These are phyloP conservation scores for Synodontis membranacea DNA, from an alignment of 2,113 vertebrate species.

Conservation along the genomic window DNA sequence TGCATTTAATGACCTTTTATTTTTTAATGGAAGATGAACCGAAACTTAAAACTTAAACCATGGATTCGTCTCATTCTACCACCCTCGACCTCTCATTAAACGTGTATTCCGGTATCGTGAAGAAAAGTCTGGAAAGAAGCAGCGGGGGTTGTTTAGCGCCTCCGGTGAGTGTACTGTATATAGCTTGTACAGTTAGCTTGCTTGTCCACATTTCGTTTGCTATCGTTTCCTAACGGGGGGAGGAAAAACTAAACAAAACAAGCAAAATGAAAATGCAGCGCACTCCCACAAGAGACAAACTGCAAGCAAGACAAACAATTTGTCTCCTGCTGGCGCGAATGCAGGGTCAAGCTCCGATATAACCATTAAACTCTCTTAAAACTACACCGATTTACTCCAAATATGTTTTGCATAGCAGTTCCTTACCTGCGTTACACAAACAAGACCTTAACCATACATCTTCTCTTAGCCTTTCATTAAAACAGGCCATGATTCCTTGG, in stretches of 20 bases:
- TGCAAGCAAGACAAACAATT: background rate
- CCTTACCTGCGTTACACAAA: slow-evolving; percentile 39
- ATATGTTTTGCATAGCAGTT: slow-evolving; percentile 39
- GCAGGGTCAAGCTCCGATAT: background rate
- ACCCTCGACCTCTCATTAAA: background rate
- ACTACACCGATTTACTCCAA: slow-evolving; percentile 18
- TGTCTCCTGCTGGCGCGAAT: background rate
- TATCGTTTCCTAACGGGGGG: background rate
- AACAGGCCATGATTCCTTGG: slow-evolving; percentile 56
- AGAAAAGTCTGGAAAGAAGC: background rate
- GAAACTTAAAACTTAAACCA: background rate
- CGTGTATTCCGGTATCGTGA: background rate
- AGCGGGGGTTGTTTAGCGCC: background rate
- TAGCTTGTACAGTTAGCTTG: background rate
- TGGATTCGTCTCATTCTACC: background rate
- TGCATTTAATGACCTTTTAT: background rate
- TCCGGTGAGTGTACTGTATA: background rate
- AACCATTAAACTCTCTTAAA: slow-evolving; percentile 24
- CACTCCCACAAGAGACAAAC: slow-evolving; percentile 10
- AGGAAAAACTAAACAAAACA: background rate
- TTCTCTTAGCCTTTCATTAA: slow-evolving; percentile 43
- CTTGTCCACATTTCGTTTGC: background rate
- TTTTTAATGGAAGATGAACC: background rate
- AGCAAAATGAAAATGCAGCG: background rate
- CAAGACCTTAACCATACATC: slow-evolving; percentile 38